Evolutionary conservation across 2,113 vertebrate genomes (phyloP).

Genomic region (Apteryx mantelli): DNA sequence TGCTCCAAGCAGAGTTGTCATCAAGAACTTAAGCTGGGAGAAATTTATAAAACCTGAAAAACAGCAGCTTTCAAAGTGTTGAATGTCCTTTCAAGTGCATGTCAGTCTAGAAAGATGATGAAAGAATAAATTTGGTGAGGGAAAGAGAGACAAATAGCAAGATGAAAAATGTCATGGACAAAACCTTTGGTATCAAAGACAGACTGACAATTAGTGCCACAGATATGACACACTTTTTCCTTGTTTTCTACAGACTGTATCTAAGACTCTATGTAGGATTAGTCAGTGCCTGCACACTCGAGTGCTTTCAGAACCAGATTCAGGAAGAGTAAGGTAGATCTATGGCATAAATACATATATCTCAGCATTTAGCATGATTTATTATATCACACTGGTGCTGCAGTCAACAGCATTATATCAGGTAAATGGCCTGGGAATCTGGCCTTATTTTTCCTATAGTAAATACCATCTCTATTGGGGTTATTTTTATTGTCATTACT

Average conservation of each 20-base stretch:
- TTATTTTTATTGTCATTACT: background rate
- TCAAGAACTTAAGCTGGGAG: background rate
- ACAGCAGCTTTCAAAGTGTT: conserved; percentile 33
- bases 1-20: conserved; percentile 41
- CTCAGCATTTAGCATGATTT: rapidly evolving
- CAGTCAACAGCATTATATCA: background rate
- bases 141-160: background rate
- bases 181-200: background rate
- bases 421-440: background rate
- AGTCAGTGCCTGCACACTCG: background rate
- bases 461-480: background rate
- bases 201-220: background rate
- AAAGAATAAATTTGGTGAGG: background rate
- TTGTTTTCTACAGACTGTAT: background rate
- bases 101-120: background rate
- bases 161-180: background rate
- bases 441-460: background rate
- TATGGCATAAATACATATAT: rapidly evolving
- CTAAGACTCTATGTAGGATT: background rate
- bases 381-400: rapidly evolving
- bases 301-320: background rate
- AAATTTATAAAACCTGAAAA: conserved; percentile 57
- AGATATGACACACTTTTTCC: background rate
- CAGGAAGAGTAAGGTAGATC: background rate
- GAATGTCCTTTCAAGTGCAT: background rate